Evolutionary conservation across 2,797 vertebrate species (phyloP).

Genomic region (Tenualosa ilisha): DNA sequence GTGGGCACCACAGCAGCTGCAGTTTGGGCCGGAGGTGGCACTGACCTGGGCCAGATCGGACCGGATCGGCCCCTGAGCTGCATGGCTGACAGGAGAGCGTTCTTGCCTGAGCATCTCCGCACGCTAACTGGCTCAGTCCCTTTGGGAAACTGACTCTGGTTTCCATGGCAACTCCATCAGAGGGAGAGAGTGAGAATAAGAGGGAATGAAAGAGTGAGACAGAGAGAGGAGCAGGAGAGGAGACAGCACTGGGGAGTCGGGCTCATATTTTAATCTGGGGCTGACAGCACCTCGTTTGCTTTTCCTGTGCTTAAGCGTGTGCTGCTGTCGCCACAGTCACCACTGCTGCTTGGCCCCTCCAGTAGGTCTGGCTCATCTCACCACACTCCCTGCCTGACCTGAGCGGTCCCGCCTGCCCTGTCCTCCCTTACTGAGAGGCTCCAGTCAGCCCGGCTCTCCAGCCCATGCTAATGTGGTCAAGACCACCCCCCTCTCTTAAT

Average conservation of each 20-base stretch:
- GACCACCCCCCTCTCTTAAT: not conserved
- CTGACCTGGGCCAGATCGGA: not conserved
- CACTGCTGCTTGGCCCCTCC: not conserved
- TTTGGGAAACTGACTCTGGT: constrained; percentile 57
- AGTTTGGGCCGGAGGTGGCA: not conserved
- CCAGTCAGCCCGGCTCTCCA: not conserved
- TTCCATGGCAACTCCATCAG: constrained; percentile 58
- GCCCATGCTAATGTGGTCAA: constrained; percentile 12
- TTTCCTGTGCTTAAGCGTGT: not conserved
- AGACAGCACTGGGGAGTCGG: not conserved
- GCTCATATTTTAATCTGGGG: constrained; percentile 53
- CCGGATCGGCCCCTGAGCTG: not conserved
- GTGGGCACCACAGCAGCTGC: constrained; percentile 23
- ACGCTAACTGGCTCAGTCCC: constrained; percentile 50
- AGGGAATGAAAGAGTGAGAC: constrained; percentile 30
- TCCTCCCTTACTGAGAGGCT: not conserved
- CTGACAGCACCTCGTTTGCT: constrained; percentile 37
- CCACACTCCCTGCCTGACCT: not conserved
- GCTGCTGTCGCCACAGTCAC: not conserved
- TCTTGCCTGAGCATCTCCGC: constrained; percentile 51
- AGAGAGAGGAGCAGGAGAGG: not conserved
- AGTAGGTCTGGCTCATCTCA: constrained; percentile 28
- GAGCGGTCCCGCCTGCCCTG: not conserved
- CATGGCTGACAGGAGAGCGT: constrained; percentile 25
- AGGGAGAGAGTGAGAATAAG: constrained; percentile 47